Base-by-base conservation (phyloP, 2,888 invertebrate species). In the Drosophila falleni region DNA sequence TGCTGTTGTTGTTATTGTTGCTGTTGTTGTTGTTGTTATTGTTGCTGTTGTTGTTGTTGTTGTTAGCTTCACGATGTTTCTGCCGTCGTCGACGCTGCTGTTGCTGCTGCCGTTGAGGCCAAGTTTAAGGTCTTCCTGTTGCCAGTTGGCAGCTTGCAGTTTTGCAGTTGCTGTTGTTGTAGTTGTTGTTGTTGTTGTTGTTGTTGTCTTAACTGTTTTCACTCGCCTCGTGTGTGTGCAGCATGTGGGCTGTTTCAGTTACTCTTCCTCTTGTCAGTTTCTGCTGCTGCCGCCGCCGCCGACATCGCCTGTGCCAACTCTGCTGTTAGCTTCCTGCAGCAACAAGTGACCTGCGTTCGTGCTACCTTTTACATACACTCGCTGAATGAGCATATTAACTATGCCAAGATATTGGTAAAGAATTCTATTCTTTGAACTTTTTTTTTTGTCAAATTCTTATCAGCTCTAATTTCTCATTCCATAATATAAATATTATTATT, bases 91-190 rank as follows among this genome's bases (percentile, higher is more conserved):
- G 53, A 51, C 35, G 60, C 55, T 60, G 71, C 82, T 63, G 78
- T 77, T 65, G 80, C 75, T 65, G 80, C 75, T 71, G 88, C 72
- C 80, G 81, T 88, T 83, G 89, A 86, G 83, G 85, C 85, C 85
- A 86, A 86, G 85, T 86, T 88, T 85, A 88, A 86, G 89, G 89
- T 86, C 85, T 85, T 85, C 86, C 87, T 88, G 86, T 87, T 87
- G 88, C 83, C 86, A 80, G 86, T 85, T 80, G 69, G 68, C 54
- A 63, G 76, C 65, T 68, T 19, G 42, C 42, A 44, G 42, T 44
- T 44, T 71, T 59, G 42, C n/a, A 53, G 58, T 62, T 73, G 76
- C 47, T 1, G 19, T 19, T 19, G n/a, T n/a, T 63, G 55, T 23
- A 2, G 23, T 23, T 23, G 23, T 23, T 23, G 23, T 23, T 23